phyloP scores from a whole-genome alignment of 2,113 vertebrate genomes.

The Ictidomys tridecemlineatus region DNA sequence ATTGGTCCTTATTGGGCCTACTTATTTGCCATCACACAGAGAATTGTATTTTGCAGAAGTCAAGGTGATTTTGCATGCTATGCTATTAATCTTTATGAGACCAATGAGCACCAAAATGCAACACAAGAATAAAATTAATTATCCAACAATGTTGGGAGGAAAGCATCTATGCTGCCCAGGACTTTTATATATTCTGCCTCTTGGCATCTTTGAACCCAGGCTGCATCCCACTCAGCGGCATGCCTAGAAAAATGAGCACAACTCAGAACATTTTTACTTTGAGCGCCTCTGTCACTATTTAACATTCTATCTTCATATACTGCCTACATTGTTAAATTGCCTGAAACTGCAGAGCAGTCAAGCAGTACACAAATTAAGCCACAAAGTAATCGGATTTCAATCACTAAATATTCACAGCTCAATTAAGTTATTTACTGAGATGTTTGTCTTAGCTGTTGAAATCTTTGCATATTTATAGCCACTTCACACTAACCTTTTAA shows the following conservation, averaged over 20 bases:
- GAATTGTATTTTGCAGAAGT: conserved; percentile 34
- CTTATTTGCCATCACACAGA: conserved; percentile 53
- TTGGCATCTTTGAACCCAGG: conserved; percentile 46
- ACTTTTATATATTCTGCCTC: conserved; percentile 18
- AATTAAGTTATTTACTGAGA: conserved; percentile 90
- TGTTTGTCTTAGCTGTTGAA: conserved; percentile 84
- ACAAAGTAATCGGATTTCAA: conserved; percentile 89
- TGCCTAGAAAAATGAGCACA: conserved; percentile 59
- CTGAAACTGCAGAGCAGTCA: conserved; percentile 86
- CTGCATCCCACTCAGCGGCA: not conserved
- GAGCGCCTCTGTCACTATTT: conserved; percentile 78
- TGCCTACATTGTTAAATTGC: conserved; percentile 87
- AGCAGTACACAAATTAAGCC: conserved; percentile 88
- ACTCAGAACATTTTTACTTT: conserved; percentile 67
- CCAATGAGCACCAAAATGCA: conserved; percentile 71
- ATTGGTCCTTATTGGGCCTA: not conserved
- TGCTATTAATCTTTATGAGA: conserved; percentile 83
- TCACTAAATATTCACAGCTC: conserved; percentile 90
- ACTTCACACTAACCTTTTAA: conserved; percentile 80
- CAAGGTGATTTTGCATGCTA: conserved; percentile 56
- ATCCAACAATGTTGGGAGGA: conserved; percentile 64
- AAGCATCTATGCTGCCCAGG: not conserved
- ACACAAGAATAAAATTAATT: conserved; percentile 78
- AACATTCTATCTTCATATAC: conserved; percentile 85
- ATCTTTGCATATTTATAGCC: conserved; percentile 85